Base-by-base conservation (phyloP, 2,113 vertebrate genomes). In the Eublepharis macularius region DNA sequence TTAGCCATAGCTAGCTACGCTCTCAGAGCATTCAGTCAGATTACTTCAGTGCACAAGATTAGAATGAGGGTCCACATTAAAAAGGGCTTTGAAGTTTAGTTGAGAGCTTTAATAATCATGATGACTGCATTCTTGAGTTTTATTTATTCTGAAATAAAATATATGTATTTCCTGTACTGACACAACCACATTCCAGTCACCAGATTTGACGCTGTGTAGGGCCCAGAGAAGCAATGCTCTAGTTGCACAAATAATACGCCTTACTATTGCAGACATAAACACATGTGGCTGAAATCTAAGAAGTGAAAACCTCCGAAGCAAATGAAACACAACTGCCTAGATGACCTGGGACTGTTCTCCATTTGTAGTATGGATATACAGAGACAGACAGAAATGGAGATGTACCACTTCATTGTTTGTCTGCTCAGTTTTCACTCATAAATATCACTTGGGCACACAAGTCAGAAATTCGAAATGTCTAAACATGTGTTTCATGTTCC, bases 341-440 rank as follows among this genome's bases (percentile, higher is more conserved):
- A 75, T 49, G 73, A 75, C 26, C 41, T 24, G 41, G 43, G 41
- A 45, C 41, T 74, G 72, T 41, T 72, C 36, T 36, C 69, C 41
- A 45, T 45, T 74, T 74, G 26, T 10, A 45, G 9, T 74, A 16
- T 49, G 5, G 73, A 47, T 75, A 43, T 75, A 45, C 41, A 41
- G 41, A 75, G 36, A 14, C 17, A 24, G 36, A 24, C 17, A 24
- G 36, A 26, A 21, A 43, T 8, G 24, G 21, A 26, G 70, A 41
- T 24, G 39, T 43, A 9, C 45, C 21, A 32, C 29, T 13, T 73
- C 76, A 75, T 11, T 79, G 76, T 39, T 76, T 47, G 17, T 86
- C 72, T 81, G 49, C 43, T 70, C 34, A 82, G 47, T 82, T 82
- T 82, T 72, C 54, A 90, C 54, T 81, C 74, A 80, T 36, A 70